These are phyloP conservation scores for Falcaria lacertinaria DNA, from an alignment of 2,888 invertebrate genomes.

Conservation along the genomic window DNA sequence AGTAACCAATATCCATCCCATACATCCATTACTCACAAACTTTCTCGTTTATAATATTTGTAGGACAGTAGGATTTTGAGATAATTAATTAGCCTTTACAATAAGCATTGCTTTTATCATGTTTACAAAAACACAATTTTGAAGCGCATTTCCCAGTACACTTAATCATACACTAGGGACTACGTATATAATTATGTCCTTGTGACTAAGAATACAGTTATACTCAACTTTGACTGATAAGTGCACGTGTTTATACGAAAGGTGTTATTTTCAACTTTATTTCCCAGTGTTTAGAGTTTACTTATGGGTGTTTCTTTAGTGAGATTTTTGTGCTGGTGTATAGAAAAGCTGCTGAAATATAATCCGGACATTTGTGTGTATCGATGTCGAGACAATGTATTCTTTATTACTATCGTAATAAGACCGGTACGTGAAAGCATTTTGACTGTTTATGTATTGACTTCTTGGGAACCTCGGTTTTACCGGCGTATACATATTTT, in stretches of 20 bases:
- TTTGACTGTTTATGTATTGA: background rate
- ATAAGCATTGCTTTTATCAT: background rate
- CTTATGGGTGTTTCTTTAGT: background rate
- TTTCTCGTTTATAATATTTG: too few species aligned
- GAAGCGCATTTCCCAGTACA: background rate
- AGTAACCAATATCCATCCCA: too few species aligned
- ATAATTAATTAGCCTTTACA: too few species aligned
- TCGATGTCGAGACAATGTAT: background rate
- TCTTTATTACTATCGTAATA: background rate
- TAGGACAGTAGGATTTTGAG: too few species aligned
- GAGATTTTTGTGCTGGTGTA: slow-evolving; percentile 2
- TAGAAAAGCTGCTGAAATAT: background rate
- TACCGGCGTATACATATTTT: too few species aligned
- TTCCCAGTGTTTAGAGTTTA: background rate
- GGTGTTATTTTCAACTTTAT: background rate
- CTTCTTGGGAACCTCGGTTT: too few species aligned
- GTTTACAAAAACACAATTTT: background rate
- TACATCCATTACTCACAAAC: too few species aligned
- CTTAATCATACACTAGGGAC: background rate
- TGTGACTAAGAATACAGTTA: background rate
- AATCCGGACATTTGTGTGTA: background rate
- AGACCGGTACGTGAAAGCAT: background rate
- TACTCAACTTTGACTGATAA: background rate
- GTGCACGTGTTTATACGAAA: background rate
- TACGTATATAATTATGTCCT: background rate